Percentiles rank a stretch among this genome's conserved stretches.
Conservation (phyloP, 2,888 invertebrate genomes). For the Heliconius charithonia region DNA sequence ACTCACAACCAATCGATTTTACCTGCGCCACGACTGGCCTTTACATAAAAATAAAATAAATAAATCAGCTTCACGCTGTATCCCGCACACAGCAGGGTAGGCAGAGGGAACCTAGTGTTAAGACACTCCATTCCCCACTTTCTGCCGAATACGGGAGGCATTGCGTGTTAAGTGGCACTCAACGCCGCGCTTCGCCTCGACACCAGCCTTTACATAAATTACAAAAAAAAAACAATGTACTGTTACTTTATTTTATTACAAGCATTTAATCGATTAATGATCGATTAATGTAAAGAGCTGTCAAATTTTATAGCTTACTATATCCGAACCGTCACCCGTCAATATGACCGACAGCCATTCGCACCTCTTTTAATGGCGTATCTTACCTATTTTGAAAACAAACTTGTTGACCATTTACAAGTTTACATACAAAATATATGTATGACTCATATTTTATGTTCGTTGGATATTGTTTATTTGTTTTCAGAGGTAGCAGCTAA, state of each 20-base stretch:
- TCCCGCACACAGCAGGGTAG: too few relatives aligned
- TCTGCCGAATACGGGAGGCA: too few relatives aligned
- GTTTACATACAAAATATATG: constrained; percentile 20
- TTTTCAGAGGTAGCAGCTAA: not conserved
- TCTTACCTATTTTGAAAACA: constrained; percentile 26
- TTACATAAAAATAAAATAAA: too few relatives aligned
- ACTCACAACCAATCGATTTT: too few relatives aligned
- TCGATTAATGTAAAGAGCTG: not conserved
- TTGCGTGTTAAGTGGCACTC: too few relatives aligned
- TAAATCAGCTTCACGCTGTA: too few relatives aligned
- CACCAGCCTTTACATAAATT: not conserved
- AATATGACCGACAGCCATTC: constrained; percentile 28
- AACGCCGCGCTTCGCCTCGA: too few relatives aligned
- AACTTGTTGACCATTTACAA: constrained; percentile 12
- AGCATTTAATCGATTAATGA: not conserved
- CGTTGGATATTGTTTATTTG: constrained; percentile 1
- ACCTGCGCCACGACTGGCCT: too few relatives aligned
- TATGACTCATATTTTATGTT: constrained; percentile 12
- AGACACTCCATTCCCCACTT: too few relatives aligned
- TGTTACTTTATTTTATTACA: not conserved
- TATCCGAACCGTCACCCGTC: constrained; percentile 16
- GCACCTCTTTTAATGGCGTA: constrained; percentile 21
- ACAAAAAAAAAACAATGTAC: not conserved
- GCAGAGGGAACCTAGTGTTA: too few relatives aligned
- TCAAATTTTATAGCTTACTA: constrained; percentile 19